Evolutionary conservation across 2,797 vertebrate genomes (phyloP).

Genomic region (Propithecus perrieri): DNA sequence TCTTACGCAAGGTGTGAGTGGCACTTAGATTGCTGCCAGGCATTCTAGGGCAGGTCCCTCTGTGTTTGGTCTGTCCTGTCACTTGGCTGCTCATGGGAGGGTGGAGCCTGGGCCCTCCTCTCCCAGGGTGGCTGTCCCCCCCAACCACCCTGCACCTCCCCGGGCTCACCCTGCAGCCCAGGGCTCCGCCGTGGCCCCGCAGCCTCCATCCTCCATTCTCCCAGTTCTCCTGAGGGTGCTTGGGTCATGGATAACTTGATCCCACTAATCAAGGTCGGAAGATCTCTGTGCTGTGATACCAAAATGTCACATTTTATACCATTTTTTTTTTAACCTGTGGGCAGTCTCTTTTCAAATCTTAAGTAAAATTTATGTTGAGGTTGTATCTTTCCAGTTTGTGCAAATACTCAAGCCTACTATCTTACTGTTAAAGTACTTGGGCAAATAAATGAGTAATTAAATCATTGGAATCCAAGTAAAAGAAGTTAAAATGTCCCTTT

Average conservation of each 20-base stretch:
- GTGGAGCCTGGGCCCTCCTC: not conserved
- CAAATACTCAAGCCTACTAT: too few relatives aligned
- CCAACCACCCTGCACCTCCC: rapidly evolving
- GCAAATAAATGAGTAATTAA: not conserved
- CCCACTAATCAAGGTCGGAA: not conserved
- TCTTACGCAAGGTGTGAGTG: rapidly evolving
- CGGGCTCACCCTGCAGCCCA: not conserved
- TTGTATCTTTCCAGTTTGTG: not conserved
- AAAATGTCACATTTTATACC: not conserved
- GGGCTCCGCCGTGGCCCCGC: not conserved
- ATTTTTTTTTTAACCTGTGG: not conserved
- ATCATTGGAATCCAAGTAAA: not conserved
- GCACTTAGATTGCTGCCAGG: rapidly evolving
- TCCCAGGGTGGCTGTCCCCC: rapidly evolving
- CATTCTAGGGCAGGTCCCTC: not conserved
- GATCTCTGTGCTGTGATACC: not conserved
- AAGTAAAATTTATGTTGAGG: not conserved
- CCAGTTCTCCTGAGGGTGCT: rapidly evolving
- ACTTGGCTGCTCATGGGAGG: not conserved
- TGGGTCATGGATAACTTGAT: not conserved
- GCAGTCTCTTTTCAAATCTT: not conserved
- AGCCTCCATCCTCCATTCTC: not conserved
- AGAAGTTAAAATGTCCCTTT: not conserved
- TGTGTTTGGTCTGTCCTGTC: not conserved
- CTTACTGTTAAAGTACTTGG: not conserved